Conservation (phyloP, 2,113 vertebrate genomes). For the Lipophrys pholis region DNA sequence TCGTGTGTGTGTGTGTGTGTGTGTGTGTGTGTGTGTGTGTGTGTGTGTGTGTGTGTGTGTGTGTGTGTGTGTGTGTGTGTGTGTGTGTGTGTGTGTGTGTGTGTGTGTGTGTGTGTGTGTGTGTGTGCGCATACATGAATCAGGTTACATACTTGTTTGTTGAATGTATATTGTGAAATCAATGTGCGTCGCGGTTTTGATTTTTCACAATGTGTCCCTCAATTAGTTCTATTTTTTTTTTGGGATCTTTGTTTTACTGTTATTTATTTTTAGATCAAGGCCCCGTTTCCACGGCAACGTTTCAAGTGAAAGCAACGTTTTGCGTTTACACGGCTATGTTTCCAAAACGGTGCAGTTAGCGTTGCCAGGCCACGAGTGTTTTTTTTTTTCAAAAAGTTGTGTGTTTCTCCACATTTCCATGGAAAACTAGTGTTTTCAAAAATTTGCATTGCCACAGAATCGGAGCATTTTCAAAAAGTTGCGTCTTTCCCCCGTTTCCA, state of each 20-base stretch:
- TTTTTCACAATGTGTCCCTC: slow-evolving; percentile 10
- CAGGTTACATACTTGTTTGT: slow-evolving; percentile 57
- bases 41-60: slow-evolving; percentile 16
- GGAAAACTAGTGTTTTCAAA: too few species aligned
- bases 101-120: slow-evolving; percentile 42
- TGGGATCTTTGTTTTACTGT: neutral
- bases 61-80: slow-evolving; percentile 3
- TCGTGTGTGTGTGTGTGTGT: slow-evolving; percentile 3
- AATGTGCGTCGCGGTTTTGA: slow-evolving; percentile 7
- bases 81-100: slow-evolving; percentile 25
- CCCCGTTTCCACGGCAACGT: too few species aligned
- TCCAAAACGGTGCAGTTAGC: too few species aligned
- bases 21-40: slow-evolving; percentile 1
- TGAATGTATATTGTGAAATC: slow-evolving; percentile 54
- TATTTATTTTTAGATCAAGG: slow-evolving; percentile 23
- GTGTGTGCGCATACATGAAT: slow-evolving; percentile 43
- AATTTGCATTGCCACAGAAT: too few species aligned
- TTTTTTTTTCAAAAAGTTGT: too few species aligned
- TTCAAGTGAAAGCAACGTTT: too few species aligned
- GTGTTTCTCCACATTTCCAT: too few species aligned
- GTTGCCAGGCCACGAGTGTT: too few species aligned
- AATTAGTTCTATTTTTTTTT: too few species aligned
- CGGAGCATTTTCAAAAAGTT: too few species aligned
- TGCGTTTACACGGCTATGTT: too few species aligned
- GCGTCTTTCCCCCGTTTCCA: too few species aligned